phyloP scores from a whole-genome alignment of 2,888 invertebrate species.

The Scaeva pyrastri region DNA sequence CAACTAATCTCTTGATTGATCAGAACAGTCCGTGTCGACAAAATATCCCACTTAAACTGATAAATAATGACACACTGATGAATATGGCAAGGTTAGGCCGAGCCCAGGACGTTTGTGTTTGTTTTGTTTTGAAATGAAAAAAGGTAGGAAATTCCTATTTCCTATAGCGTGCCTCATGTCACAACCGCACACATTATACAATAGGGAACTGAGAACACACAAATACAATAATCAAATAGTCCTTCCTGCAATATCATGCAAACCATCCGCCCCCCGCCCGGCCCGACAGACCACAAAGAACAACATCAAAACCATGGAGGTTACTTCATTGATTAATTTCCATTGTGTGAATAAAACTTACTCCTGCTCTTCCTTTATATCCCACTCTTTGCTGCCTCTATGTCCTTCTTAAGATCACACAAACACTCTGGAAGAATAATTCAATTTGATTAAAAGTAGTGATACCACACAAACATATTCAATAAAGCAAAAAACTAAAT shows the following conservation, averaged over 20 bases:
- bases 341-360: constrained; percentile 38
- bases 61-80: constrained; percentile 46
- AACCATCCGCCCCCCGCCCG: too few relatives aligned
- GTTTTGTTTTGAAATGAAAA: constrained; percentile 15
- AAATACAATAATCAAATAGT: constrained; percentile 57
- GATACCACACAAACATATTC: constrained; percentile 46
- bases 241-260: constrained; percentile 53
- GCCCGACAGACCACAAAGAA: constrained; percentile 37
- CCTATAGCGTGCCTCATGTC: constrained; percentile 66
- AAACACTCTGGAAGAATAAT: constrained; percentile 54
- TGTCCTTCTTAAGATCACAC: too few relatives aligned
- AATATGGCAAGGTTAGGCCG: neutral
- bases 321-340: constrained; percentile 69
- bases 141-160: constrained; percentile 37
- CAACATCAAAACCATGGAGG: constrained; percentile 27
- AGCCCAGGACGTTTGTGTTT: neutral
- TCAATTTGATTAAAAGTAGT: constrained; percentile 71
- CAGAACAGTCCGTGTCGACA: constrained; percentile 56
- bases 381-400: neutral
- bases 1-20: constrained; percentile 68
- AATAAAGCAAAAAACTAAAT: constrained; percentile 29
- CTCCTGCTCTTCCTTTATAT: neutral
- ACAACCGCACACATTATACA: constrained; percentile 31
- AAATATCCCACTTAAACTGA: constrained; percentile 71
- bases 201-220: constrained; percentile 1